These are phyloP conservation scores for Dipus sagitta DNA, from an alignment of 2,797 vertebrate species.

Conservation along the genomic window DNA sequence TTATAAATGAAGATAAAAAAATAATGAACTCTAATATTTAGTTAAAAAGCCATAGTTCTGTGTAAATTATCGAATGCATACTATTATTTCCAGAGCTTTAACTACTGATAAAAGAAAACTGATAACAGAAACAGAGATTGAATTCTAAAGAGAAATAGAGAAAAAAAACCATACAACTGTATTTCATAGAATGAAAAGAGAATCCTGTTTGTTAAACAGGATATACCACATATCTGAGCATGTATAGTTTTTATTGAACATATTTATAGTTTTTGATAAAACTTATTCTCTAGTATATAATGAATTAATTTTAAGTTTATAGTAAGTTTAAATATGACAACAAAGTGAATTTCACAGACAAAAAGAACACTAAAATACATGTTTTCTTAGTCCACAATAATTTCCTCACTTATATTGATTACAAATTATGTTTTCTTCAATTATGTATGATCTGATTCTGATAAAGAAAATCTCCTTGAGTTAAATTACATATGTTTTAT, in stretches of 20 bases:
- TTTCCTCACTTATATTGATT: constrained; percentile 16
- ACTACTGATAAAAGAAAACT: background rate
- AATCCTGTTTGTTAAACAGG: no score
- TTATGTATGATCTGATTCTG: no score
- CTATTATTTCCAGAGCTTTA: background rate
- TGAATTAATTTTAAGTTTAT: background rate
- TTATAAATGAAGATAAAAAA: background rate
- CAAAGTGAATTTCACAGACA: background rate
- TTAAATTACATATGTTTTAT: background rate
- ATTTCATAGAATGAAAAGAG: background rate
- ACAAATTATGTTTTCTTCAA: background rate
- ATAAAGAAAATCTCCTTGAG: background rate
- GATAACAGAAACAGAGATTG: background rate
- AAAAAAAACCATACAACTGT: background rate
- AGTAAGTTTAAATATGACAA: background rate
- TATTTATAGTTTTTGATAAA: background rate
- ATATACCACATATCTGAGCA: background rate
- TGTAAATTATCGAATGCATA: background rate
- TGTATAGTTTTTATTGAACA: background rate
- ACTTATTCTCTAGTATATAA: background rate
- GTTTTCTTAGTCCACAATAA: background rate
- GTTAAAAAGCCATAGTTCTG: background rate
- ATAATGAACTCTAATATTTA: background rate
- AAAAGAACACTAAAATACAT: background rate
- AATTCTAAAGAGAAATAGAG: background rate